phyloP scores from a whole-genome alignment of 2,113 vertebrate species.

The Spheniscus mendiculus region DNA sequence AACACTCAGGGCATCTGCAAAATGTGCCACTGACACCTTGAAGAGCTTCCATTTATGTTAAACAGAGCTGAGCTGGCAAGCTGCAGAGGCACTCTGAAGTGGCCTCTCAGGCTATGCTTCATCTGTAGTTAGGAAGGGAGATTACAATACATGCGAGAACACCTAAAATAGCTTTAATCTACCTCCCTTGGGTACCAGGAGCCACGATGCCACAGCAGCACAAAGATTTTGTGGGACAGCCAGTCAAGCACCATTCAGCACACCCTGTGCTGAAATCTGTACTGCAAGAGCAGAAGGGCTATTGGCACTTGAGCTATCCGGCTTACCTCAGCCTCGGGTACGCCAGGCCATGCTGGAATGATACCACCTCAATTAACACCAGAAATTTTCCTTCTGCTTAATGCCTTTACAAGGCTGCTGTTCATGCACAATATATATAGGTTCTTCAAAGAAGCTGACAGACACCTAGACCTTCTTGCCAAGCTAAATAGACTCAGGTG shows the following conservation, averaged over 20 bases:
- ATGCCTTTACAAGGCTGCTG: not conserved
- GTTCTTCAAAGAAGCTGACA: not conserved
- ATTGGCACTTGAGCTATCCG: not conserved
- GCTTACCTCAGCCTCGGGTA: not conserved
- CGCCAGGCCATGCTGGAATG: fast-evolving
- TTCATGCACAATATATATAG: not conserved
- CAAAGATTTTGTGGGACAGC: not conserved
- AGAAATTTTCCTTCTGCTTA: not conserved
- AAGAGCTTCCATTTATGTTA: slow-evolving; percentile 28
- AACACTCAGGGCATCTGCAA: not conserved
- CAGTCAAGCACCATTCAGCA: not conserved
- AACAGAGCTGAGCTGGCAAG: slow-evolving; percentile 26
- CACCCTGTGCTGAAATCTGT: not conserved
- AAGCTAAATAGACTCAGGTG: not conserved
- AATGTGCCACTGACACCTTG: not conserved
- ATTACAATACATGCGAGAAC: slow-evolving; percentile 18
- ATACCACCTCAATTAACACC: not conserved
- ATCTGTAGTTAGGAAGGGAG: not conserved
- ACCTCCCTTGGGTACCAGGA: not conserved
- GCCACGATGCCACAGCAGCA: not conserved
- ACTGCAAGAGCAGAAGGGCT: not conserved
- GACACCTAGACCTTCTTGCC: not conserved
- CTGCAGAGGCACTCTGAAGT: slow-evolving; percentile 23
- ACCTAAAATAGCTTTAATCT: slow-evolving; percentile 61
- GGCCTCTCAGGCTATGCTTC: slow-evolving; percentile 30